Evolutionary conservation across 2,888 invertebrate genomes (phyloP), one percentile per base, ranked within the genome.

Genomic region (Folsomia manolachei): DNA sequence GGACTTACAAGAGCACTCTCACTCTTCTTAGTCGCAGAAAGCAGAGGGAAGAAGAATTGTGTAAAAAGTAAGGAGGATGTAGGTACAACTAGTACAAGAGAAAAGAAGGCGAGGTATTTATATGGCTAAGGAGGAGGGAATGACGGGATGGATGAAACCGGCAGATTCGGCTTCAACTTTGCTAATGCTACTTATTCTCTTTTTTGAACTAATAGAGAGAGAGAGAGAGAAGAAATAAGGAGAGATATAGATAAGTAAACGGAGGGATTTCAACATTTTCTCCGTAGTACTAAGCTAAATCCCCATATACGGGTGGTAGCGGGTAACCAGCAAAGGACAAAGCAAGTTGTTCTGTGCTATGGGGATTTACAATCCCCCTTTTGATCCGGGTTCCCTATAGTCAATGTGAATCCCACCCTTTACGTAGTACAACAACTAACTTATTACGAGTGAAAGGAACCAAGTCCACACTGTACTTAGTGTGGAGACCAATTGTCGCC

Each of bases 371-470:
- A 74, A 72, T 69, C 76, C 73, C 71, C 67, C 71, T 69, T 74
- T 70, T 78, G 75, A 78, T 78, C 77, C 77, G 70, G 73, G 72
- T 72, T 75, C 52, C 75, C 73, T 75, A 27, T 65, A n/a, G n/a
- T n/a, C n/a, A n/a, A n/a, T n/a, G n/a, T n/a, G n/a, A n/a, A n/a
- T n/a, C n/a, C n/a, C n/a, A n/a, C n/a, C n/a, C n/a, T n/a, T n/a
- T n/a, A n/a, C n/a, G n/a, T n/a, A n/a, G n/a, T n/a, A n/a, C n/a
- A n/a, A n/a, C n/a, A n/a, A n/a, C n/a, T n/a, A n/a, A n/a, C n/a
- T n/a, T n/a, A n/a, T n/a, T n/a, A n/a, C n/a, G n/a, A n/a, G n/a
- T n/a, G n/a, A n/a, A n/a, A n/a, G n/a, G n/a, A n/a, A n/a, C n/a
- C n/a, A n/a, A n/a, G n/a, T 51, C 51, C 51, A 51, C 51, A 51